A percentile compares a stretch with the other conserved stretches of the same genome.
Evolutionary conservation across 2,888 invertebrate genomes (phyloP).

Genomic region (Amblyjoppa fuscipennis): DNA sequence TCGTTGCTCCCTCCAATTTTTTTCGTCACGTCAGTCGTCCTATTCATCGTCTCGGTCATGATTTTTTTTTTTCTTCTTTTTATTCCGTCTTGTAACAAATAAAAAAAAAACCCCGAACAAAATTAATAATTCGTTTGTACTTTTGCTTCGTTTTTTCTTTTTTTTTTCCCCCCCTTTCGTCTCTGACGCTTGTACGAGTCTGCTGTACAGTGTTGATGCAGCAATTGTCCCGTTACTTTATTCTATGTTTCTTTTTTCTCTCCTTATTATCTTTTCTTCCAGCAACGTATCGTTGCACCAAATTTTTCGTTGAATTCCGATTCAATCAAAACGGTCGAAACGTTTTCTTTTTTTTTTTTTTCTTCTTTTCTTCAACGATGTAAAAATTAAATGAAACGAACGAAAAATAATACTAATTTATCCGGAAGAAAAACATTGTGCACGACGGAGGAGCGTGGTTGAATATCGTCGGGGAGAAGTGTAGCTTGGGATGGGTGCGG

Average conservation of each 20-base stretch:
- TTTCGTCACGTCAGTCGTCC: neutral
- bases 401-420: neutral
- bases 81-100: neutral
- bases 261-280: neutral
- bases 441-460: conserved; percentile 26
- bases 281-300: neutral
- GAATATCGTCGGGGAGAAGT: conserved; percentile 40
- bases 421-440: conserved; percentile 27
- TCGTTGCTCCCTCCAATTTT: neutral
- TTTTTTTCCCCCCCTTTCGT: neutral
- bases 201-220: neutral
- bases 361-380: neutral
- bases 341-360: too few species aligned
- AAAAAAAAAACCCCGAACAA: neutral
- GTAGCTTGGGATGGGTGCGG: conserved; percentile 65
- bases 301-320: neutral
- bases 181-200: neutral
- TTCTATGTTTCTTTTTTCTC: neutral
- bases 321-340: neutral
- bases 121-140: neutral
- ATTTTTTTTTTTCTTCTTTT: neutral
- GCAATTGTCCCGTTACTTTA: neutral
- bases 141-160: neutral
- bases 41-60: neutral
- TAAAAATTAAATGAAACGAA: neutral